Base-by-base conservation (phyloP, 2,113 vertebrate genomes). In the Bombycilla garrulus region DNA sequence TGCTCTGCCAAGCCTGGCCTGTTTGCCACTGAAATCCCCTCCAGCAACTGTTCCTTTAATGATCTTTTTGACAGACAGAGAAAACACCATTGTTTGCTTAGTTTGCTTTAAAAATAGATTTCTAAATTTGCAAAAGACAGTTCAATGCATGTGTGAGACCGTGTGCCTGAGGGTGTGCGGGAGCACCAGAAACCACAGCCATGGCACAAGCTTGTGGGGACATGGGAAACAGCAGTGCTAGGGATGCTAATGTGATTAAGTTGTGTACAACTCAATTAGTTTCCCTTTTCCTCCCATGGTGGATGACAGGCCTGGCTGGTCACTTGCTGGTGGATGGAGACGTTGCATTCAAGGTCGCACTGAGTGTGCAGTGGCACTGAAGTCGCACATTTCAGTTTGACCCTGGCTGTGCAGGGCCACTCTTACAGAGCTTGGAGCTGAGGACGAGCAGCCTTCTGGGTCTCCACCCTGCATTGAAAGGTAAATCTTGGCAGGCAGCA, bases 51-150 rank as follows among this genome's bases (percentile, higher is more conserved):
- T 56, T 93, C 45, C 25, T 81, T 78, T 95, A 94, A 96, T 38
- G 64, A 92, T 92, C 72, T 57, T 91, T 71, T 13, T 90, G 90
- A 94, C 93, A 90, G 77, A 57, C 86, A 65, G 45, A 90, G 67
- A 90, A 73, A 90, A 64, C 53, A 66, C 67, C 15, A 3, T 86
- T 95, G 82, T 91, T 95, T 91, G 84, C 87, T 91, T 94, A 93
- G 57, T 79, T 93, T 81, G 76, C 90, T 94, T 92, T 94, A 95
- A 92, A 96, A 95, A 94, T 90, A 96, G 81, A n/a, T 80, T 86
- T 95, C 93, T 96, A 90, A 95, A 93, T 88, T 95, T 90, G 84
- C 74, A 91, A 86, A 79, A 0, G 67, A 78, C 88, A 93, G 88
- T 95, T 92, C 6, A 12, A 33, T 4, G 3, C 0, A 6, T 67